Base-by-base conservation (phyloP, 2,113 vertebrate species). In the Apus apus region DNA sequence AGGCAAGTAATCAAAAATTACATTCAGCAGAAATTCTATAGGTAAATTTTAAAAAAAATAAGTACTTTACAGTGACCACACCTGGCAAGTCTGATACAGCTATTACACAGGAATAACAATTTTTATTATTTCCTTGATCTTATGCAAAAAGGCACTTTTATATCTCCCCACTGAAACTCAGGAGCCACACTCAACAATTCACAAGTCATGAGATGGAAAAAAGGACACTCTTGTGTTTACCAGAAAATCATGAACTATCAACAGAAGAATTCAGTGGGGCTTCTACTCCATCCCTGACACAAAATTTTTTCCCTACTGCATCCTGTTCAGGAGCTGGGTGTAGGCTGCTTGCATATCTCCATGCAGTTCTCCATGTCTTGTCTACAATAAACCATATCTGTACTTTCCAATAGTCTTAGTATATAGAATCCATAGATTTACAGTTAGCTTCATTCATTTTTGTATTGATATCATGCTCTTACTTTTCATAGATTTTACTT, bases 371-470 rank as follows among this genome's bases (percentile, higher is more conserved):
- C 48, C 54, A 6, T 1, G 3, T 40, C 43, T 19, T 2, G 1
- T 23, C 72, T 32, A 43, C 15, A 53, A 32, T 36, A 87, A 83
- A 67, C 17, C n/a, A 27, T 3, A 48, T 9, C 50, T 36, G 26
- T 25, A 3, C 38, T 48, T 23, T 62, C 46, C 22, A 21, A n/a
- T 9, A 73, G 40, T 40, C 75, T 80, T 5, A 68, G 46, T 43
- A 43, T 43, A 6, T 43, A 79, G 29, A 29, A 57, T 22, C 54
- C 54, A 85, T 25, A 65, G 34, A n/a, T 68, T 84, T 85, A 67
- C 61, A 81, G 53, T 94, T 67, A 86, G 32, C 34, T 76, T 75
- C 40, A 81, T 89, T 94, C 67, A 75, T 91, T 91, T 79, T 91
- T 36, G 62, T 58, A 71, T 46, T 85, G 89, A 76, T 87, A 89